phyloP scores from a whole-genome alignment of 2,888 invertebrate genomes.

The Harpagoxenus sublaevis region DNA sequence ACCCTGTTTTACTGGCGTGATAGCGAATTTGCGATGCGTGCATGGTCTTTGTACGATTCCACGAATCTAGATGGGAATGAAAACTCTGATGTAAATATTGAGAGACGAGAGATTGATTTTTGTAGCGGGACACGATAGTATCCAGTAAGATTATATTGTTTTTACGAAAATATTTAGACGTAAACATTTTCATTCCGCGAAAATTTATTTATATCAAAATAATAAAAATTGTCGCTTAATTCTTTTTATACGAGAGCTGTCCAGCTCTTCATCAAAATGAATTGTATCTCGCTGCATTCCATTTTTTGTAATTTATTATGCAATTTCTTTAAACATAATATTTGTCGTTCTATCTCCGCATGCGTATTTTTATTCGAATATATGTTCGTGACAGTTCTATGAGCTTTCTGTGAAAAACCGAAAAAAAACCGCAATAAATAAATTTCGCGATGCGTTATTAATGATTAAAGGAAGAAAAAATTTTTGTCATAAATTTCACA shows the following conservation, averaged over 20 bases:
- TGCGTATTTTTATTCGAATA: constrained; percentile 37
- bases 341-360: constrained; percentile 26
- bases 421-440: constrained; percentile 32
- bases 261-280: background rate
- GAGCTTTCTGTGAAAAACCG: constrained; percentile 2
- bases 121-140: background rate
- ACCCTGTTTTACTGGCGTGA: constrained; percentile 24
- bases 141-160: background rate
- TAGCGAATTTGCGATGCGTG: constrained; percentile 7
- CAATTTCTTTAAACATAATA: constrained; percentile 32
- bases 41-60: background rate
- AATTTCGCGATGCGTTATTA: constrained; percentile 26
- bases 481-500: constrained; percentile 23
- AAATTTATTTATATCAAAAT: constrained; percentile 21
- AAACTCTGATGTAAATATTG: background rate
- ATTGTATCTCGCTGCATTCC: background rate
- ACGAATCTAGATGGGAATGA: background rate
- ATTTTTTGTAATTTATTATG: constrained; percentile 46
- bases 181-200: background rate
- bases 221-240: constrained; percentile 12
- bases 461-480: constrained; percentile 26
- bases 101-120: background rate
- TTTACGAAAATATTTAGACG: background rate
- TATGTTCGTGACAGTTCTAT: constrained; percentile 38
- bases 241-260: background rate